phyloP scores from a whole-genome alignment of 2,888 invertebrate species.

The Andrena chrysosceles region DNA sequence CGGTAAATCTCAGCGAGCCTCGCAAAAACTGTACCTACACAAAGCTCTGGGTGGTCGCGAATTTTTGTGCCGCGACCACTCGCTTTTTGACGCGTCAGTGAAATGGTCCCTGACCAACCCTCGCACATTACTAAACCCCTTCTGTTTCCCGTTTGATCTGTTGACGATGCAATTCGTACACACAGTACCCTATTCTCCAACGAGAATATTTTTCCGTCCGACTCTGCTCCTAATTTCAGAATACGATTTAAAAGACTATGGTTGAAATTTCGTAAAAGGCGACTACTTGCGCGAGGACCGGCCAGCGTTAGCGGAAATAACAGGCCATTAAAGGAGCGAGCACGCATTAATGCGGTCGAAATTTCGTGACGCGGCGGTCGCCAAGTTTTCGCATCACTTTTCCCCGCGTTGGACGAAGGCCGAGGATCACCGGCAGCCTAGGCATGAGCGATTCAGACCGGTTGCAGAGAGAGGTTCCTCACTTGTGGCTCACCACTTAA shows the following conservation, averaged over 20 bases:
- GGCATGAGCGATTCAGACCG: constrained; percentile 50
- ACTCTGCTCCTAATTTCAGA: neutral
- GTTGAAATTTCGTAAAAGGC: neutral
- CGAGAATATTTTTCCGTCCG: neutral
- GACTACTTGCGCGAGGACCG: neutral
- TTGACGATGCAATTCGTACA: neutral
- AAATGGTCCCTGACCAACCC: too few species aligned
- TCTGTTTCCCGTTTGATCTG: neutral
- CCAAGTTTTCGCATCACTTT: constrained; percentile 13
- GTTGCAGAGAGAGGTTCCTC: constrained; percentile 53
- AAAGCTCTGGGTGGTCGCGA: too few species aligned
- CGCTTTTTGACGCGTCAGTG: too few species aligned
- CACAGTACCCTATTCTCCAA: too few species aligned
- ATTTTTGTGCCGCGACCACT: too few species aligned
- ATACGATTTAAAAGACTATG: neutral
- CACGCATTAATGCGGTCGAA: constrained; percentile 14
- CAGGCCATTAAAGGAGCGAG: neutral
- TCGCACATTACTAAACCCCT: too few species aligned
- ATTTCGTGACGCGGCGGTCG: constrained; percentile 22
- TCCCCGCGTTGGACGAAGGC: constrained; percentile 2
- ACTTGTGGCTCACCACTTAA: constrained; percentile 67
- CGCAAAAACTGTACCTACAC: too few species aligned
- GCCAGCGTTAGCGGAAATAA: constrained; percentile 23
- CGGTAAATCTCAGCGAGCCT: too few species aligned
- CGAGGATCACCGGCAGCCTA: constrained; percentile 15